Conservation (phyloP, 2,888 invertebrate genomes). For the Epinotia ramella region DNA sequence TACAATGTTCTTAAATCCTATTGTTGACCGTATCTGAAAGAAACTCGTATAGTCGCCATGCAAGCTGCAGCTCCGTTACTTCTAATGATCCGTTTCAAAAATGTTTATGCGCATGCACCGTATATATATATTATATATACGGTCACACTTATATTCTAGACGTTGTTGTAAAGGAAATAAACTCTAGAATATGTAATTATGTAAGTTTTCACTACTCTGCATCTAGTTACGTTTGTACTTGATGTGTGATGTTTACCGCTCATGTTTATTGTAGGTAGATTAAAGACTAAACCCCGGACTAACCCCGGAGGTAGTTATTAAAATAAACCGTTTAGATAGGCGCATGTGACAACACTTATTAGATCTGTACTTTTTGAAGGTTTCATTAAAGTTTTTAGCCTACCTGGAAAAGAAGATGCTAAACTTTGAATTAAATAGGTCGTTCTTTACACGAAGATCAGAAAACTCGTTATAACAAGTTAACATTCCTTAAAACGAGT, state of each 20-base stretch:
- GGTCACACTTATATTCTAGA: conserved; percentile 3
- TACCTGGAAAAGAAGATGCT: background rate
- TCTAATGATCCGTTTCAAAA: conserved; percentile 31
- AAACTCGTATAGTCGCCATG: background rate
- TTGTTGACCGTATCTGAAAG: background rate
- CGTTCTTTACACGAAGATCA: background rate
- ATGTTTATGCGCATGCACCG: conserved; percentile 28
- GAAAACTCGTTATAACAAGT: too few species aligned
- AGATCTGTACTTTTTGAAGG: background rate
- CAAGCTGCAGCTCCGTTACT: conserved; percentile 14
- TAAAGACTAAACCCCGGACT: background rate
- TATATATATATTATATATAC: conserved; percentile 8
- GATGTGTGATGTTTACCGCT: conserved; percentile 17
- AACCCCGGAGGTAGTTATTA: background rate
- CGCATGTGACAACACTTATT: background rate
- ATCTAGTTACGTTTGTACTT: conserved; percentile 12
- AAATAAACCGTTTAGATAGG: background rate
- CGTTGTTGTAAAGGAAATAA: background rate
- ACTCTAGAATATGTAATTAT: background rate
- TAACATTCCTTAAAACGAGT: background rate
- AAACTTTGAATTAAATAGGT: too few species aligned
- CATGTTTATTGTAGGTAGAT: background rate
- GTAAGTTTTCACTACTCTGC: background rate
- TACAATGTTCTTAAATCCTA: background rate
- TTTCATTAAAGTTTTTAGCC: background rate